A percentile compares a stretch with the other conserved stretches of the same genome.
phyloP scores from a whole-genome alignment of 1,140 invertebrate genomes.

The Achatina immaculata region DNA sequence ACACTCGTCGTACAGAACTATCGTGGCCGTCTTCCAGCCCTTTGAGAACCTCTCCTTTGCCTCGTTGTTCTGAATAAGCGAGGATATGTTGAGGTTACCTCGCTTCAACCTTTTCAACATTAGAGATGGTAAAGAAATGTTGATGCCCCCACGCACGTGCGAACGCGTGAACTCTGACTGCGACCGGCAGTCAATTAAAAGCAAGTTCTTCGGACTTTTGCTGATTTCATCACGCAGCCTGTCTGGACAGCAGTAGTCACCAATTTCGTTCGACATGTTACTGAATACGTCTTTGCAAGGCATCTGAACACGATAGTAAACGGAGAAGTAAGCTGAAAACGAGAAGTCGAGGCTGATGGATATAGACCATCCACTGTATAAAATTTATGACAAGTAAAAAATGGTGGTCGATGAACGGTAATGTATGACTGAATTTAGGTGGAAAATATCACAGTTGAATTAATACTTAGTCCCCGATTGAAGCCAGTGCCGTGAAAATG shows the following conservation, averaged over 20 bases:
- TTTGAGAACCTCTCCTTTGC: conserved; percentile 82
- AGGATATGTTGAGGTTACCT: conserved; percentile 86
- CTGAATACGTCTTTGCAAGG: conserved; percentile 52
- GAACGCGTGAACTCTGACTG: conserved; percentile 82
- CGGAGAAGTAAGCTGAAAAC: background rate
- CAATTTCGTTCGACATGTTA: conserved; percentile 47
- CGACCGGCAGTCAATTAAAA: conserved; percentile 87
- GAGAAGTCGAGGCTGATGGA: no score
- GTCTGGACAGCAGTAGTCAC: conserved; percentile 58
- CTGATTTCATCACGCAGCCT: conserved; percentile 50
- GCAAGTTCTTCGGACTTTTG: conserved; percentile 42
- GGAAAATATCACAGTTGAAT: no score
- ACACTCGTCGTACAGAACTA: conserved; percentile 83
- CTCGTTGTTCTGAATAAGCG: conserved; percentile 87
- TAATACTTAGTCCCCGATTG: no score
- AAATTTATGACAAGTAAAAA: no score
- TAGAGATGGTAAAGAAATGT: conserved; percentile 89
- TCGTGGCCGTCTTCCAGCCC: conserved; percentile 78
- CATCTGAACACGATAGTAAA: conserved; percentile 46
- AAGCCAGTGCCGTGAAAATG: no score
- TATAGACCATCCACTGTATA: no score
- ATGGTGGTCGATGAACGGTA: no score
- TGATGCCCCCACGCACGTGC: conserved; percentile 87
- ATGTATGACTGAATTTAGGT: no score
- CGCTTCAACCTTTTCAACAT: conserved; percentile 87